Percentiles rank a stretch among this genome's conserved stretches.
phyloP scores from a whole-genome alignment of 2,113 vertebrate species.

The Cygnus buccinator region DNA sequence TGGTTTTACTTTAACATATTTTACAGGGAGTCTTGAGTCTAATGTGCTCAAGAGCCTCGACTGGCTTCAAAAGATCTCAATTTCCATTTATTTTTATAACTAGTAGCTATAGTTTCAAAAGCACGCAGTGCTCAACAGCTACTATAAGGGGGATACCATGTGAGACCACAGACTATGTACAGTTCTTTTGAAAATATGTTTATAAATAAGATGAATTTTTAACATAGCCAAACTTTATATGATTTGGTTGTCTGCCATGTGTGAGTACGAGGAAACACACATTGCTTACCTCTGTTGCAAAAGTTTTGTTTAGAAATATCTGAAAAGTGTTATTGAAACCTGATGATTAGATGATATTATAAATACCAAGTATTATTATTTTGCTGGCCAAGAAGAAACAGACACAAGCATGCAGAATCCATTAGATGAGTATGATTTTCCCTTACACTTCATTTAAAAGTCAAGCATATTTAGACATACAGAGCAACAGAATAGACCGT shows the following conservation, averaged over 20 bases:
- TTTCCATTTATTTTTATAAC: neutral
- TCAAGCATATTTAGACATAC: neutral
- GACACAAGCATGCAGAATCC: neutral
- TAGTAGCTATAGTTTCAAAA: neutral
- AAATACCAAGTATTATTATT: neutral
- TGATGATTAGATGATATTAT: neutral
- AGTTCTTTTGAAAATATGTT: neutral
- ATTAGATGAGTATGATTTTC: neutral
- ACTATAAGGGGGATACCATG: neutral
- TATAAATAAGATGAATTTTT: neutral
- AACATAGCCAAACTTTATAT: neutral
- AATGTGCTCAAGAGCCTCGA: neutral
- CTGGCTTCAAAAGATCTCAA: neutral
- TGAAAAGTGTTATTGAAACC: neutral
- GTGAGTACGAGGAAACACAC: neutral
- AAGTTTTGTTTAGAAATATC: neutral
- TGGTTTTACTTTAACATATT: neutral
- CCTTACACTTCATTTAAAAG: neutral
- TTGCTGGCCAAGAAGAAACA: neutral
- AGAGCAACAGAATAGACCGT: neutral
- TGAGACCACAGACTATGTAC: neutral
- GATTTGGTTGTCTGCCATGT: neutral
- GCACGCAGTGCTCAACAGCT: neutral
- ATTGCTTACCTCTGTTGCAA: neutral
- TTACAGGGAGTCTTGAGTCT: neutral